Evolutionary conservation across 2,888 invertebrate genomes (phyloP).

Genomic region (Harpalus rubripes): DNA sequence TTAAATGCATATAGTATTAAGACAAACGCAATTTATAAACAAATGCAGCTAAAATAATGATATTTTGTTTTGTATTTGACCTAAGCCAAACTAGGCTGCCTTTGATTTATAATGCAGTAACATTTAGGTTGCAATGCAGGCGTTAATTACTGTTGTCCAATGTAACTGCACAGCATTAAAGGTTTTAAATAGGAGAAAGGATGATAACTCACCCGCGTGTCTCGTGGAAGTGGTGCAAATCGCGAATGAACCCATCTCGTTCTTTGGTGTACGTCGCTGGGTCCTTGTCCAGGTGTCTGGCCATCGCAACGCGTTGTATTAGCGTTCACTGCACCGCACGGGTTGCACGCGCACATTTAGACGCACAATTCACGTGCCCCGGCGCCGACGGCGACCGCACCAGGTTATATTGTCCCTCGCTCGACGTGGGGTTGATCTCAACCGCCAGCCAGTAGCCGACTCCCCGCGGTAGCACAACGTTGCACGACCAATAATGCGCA

Average conservation of each 20-base stretch:
- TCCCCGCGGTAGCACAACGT: slow-evolving; percentile 79
- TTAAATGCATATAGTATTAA: slow-evolving; percentile 15
- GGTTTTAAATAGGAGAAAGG: not conserved
- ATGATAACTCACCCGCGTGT: slow-evolving; percentile 88
- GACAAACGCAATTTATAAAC: slow-evolving; percentile 28
- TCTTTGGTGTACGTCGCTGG: slow-evolving; percentile 88
- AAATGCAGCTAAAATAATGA: slow-evolving; percentile 11
- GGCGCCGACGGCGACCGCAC: slow-evolving; percentile 63
- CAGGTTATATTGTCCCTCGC: slow-evolving; percentile 75
- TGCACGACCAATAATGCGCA: slow-evolving; percentile 78
- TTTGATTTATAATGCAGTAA: slow-evolving; percentile 12
- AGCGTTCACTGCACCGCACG: slow-evolving; percentile 71
- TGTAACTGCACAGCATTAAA: slow-evolving; percentile 2
- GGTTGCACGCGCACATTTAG: slow-evolving; percentile 75
- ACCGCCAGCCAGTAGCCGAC: slow-evolving; percentile 74
- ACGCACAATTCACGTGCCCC: slow-evolving; percentile 59
- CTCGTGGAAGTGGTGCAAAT: slow-evolving; percentile 94
- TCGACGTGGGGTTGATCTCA: slow-evolving; percentile 72
- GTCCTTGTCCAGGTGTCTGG: slow-evolving; percentile 84
- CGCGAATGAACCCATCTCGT: slow-evolving; percentile 89
- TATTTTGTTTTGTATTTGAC: slow-evolving; percentile 28
- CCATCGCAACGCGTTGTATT: slow-evolving; percentile 78
- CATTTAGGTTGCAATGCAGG: slow-evolving; percentile 25
- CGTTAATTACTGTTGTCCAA: slow-evolving; percentile 14
- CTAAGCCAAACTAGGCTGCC: slow-evolving; percentile 34